phyloP scores from a whole-genome alignment of 2,113 vertebrate species.

The Aspidoscelis tigris region DNA sequence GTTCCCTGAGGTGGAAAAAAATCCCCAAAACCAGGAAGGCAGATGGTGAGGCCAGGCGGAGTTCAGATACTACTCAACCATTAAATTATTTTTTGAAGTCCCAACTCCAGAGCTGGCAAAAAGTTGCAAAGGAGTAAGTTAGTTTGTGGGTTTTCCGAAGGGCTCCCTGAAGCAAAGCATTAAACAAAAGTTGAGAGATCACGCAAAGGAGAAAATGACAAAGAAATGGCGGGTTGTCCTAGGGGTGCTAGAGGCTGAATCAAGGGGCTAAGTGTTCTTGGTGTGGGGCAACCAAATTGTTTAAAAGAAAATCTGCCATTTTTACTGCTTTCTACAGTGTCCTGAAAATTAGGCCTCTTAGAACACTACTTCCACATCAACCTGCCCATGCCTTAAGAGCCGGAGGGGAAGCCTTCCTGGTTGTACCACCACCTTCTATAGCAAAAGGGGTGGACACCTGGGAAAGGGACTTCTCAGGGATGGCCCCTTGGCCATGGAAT shows the following conservation, averaged over 20 bases:
- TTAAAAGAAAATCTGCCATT: too few relatives aligned
- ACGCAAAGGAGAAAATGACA: background rate
- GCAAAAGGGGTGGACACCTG: too few relatives aligned
- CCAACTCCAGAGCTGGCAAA: background rate
- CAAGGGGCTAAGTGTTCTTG: too few relatives aligned
- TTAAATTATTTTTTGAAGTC: background rate
- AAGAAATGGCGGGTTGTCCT: background rate
- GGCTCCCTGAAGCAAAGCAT: background rate
- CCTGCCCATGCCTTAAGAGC: too few relatives aligned
- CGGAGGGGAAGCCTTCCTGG: too few relatives aligned
- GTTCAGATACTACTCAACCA: background rate
- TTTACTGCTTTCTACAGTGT: too few relatives aligned
- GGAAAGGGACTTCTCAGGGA: too few relatives aligned
- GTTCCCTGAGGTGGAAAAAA: background rate
- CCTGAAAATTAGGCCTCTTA: too few relatives aligned
- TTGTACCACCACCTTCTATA: too few relatives aligned
- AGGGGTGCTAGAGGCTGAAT: background rate
- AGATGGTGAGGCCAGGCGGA: background rate
- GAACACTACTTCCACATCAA: too few relatives aligned
- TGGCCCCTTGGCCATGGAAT: too few relatives aligned
- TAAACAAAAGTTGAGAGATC: background rate
- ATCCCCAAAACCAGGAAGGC: background rate
- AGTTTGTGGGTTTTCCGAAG: background rate
- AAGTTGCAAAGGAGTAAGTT: background rate
- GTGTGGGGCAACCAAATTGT: too few relatives aligned